phyloP scores from a whole-genome alignment of 2,797 vertebrate species.

The Enteromius unitaeniatus region DNA sequence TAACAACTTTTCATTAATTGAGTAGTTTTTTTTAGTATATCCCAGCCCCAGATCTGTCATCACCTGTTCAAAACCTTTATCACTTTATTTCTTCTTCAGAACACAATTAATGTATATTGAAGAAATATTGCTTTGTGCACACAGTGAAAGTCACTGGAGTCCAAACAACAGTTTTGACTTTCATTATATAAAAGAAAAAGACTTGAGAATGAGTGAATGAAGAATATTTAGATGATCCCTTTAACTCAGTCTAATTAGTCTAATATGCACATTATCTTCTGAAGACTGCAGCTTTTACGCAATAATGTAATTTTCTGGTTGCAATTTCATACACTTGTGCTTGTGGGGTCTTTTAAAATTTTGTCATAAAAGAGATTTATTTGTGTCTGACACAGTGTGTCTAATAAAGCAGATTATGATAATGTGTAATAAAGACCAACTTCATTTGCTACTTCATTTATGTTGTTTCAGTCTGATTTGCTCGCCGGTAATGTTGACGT shows the following conservation, averaged over 20 bases:
- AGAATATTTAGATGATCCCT: background rate
- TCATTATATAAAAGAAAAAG: background rate
- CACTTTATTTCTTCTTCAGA: background rate
- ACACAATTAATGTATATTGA: background rate
- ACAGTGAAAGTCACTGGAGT: background rate
- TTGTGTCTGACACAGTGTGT: too few species aligned
- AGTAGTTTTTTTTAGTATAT: background rate
- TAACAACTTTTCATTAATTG: background rate
- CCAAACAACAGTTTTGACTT: background rate
- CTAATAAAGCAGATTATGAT: slow-evolving; percentile 9
- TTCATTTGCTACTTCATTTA: slow-evolving; percentile 6
- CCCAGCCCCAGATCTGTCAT: background rate
- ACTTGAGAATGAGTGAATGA: background rate
- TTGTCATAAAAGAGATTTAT: background rate
- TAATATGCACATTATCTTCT: background rate
- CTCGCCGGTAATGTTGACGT: background rate
- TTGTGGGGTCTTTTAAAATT: background rate
- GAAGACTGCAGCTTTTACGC: background rate
- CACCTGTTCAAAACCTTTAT: background rate
- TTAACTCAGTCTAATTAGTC: background rate
- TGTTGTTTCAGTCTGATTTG: background rate
- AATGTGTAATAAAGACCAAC: background rate
- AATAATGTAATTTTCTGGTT: background rate
- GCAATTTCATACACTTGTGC: background rate
- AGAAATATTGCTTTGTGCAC: background rate